Percentiles rank a stretch among this genome's conserved stretches.
These are phyloP conservation scores for Brevipalpus yothersi DNA, from an alignment of 1,140 invertebrate species.

Conservation along the genomic window DNA sequence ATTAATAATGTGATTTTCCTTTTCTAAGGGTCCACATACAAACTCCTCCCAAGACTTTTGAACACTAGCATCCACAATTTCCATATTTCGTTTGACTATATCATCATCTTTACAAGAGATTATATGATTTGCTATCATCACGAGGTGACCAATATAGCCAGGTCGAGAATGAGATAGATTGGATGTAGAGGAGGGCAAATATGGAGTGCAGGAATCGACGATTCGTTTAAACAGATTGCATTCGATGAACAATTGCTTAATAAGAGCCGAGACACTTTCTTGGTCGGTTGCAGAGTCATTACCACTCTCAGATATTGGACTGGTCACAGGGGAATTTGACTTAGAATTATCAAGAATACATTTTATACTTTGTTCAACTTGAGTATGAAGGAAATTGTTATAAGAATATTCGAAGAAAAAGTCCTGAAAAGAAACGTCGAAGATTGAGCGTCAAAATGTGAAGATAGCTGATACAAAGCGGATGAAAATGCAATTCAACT, in stretches of 20 bases:
- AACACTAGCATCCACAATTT: slow-evolving; percentile 21
- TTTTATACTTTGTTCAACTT: slow-evolving; percentile 44
- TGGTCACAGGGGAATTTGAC: not conserved
- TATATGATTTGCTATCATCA: slow-evolving; percentile 40
- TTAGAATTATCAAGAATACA: slow-evolving; percentile 9
- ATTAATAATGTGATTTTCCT: slow-evolving; percentile 34
- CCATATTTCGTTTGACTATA: not conserved
- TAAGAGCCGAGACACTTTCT: not conserved
- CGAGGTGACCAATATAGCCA: slow-evolving; percentile 52
- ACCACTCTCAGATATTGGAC: not conserved
- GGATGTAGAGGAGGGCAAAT: slow-evolving; percentile 10
- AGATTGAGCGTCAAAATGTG: slow-evolving; percentile 12
- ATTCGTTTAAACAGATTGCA: slow-evolving; percentile 37
- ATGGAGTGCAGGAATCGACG: slow-evolving; percentile 32
- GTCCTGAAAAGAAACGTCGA: slow-evolving; percentile 31
- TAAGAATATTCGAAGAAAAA: slow-evolving; percentile 54
- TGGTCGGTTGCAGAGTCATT: not conserved
- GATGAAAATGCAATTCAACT: slow-evolving; percentile 13
- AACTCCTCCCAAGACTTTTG: slow-evolving; percentile 33
- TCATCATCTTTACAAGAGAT: slow-evolving; percentile 17
- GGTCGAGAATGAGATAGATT: slow-evolving; percentile 27
- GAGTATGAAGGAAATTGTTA: slow-evolving; percentile 72
- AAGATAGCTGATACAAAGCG: slow-evolving; percentile 5
- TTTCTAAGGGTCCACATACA: slow-evolving; percentile 26
- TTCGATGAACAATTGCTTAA: slow-evolving; percentile 34